Evolutionary conservation across 1,140 invertebrate genomes (phyloP), one percentile per base, ranked within the genome.

Genomic region (Caenorhabditis inopinata): DNA sequence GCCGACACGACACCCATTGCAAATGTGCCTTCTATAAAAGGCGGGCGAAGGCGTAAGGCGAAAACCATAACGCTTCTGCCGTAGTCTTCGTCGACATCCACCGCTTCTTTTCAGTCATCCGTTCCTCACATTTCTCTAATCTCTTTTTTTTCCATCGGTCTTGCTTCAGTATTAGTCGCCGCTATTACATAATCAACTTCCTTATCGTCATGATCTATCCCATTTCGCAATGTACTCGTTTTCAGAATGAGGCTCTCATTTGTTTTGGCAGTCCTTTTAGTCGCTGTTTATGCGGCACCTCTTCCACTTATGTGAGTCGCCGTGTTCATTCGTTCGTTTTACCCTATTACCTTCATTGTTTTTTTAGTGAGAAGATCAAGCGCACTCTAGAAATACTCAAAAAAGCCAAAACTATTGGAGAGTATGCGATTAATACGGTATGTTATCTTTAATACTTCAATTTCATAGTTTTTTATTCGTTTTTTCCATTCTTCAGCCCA

Each of bases 381-480:
- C 49, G 76, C 21, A 53, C 53, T 27, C 76, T 79, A 32, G 78
- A 38, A 23, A 45, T 35, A 7, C 46, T 79, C 25, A 73, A 53
- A 42, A 58, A 75, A 12, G 78, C 73, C 16, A 45, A 79, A 45
- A 74, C 62, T 2, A 75, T 68, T 35, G 78, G 78, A 47, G 73
- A 74, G 16, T 79, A 49, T 32, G 78, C 78, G 11, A 62, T 79
- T 35, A 79, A 79, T 62, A 79, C 78, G 48, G 76, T 77, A 53
- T 5, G 76, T 27, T 12, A 25, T 42, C 38, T 42, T 7, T n/a
- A n/a, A n/a, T n/a, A n/a, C n/a, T 7, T 42, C 38, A 42, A 7
- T 42, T 42, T 42, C 14, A 7, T 7, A 5, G 14, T 42, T 7
- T 42, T 42, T 42, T 12, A 12, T 68, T 21, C 9, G 11, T 68